phyloP scores from a whole-genome alignment of 2,888 invertebrate species.

The Tetheella fluctuosa region DNA sequence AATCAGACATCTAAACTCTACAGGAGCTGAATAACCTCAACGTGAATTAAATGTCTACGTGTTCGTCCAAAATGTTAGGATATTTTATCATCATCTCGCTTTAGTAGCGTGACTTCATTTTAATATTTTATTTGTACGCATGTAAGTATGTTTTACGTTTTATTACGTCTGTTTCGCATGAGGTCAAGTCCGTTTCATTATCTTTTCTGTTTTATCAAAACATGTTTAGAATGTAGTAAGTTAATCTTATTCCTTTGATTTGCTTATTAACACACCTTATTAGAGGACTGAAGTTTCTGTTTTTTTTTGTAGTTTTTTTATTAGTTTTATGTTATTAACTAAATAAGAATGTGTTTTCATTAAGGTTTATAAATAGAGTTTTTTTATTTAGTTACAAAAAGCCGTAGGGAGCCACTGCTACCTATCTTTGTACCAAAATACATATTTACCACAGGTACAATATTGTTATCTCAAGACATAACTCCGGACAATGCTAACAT shows the following conservation, averaged over 20 bases:
- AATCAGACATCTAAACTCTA: neutral
- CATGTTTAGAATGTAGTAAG: too few relatives aligned
- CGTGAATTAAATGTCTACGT: constrained; percentile 2
- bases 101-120: neutral
- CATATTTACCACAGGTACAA: too few relatives aligned
- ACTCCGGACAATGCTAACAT: neutral
- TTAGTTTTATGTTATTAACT: too few relatives aligned
- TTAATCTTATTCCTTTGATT: too few relatives aligned
- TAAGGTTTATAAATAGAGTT: too few relatives aligned
- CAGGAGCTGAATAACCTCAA: neutral
- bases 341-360: too few relatives aligned
- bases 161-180: neutral
- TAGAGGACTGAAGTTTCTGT: too few relatives aligned
- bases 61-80: neutral
- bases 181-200: neutral
- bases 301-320: too few relatives aligned
- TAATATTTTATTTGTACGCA: neutral
- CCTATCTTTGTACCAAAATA: neutral
- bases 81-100: constrained; percentile 2
- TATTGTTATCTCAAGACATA: too few relatives aligned
- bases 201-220: neutral
- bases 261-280: too few relatives aligned
- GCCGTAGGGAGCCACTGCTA: too few relatives aligned
- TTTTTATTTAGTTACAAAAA: neutral
- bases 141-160: neutral